These are phyloP conservation scores for Iguana delicatissima DNA, from an alignment of 2,797 vertebrate species.

Conservation along the genomic window DNA sequence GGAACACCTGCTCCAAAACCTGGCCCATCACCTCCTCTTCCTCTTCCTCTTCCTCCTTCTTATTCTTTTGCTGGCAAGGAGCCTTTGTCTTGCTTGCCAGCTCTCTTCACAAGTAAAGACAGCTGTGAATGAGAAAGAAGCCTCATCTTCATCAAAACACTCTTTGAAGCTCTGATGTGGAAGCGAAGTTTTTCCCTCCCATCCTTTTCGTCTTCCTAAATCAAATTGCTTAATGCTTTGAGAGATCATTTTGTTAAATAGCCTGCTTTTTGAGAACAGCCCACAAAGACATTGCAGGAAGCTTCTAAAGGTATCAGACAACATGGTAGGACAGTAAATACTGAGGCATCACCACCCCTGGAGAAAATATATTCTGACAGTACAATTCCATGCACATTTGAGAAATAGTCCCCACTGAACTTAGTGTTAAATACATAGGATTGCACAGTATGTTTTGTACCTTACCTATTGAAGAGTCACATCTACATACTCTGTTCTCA, in stretches of 20 bases:
- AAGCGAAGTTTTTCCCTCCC: constrained; percentile 46
- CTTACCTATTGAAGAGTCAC: background rate
- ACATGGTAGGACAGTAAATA: constrained; percentile 53
- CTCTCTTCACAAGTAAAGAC: constrained; percentile 53
- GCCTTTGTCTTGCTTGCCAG: constrained; percentile 55
- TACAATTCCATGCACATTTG: background rate
- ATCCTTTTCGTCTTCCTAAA: constrained; percentile 69
- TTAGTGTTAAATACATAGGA: background rate
- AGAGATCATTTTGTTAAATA: constrained; percentile 75
- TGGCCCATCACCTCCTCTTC: constrained; percentile 45
- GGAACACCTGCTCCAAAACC: constrained; percentile 70
- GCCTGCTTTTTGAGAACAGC: constrained; percentile 54
- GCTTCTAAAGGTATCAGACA: constrained; percentile 41
- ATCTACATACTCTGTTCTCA: background rate
- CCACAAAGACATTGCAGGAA: constrained; percentile 60
- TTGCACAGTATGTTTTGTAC: background rate
- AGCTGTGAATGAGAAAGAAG: constrained; percentile 72
- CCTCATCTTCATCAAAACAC: constrained; percentile 74
- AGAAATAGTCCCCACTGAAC: background rate
- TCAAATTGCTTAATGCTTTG: constrained; percentile 73
- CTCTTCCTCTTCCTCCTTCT: constrained; percentile 24
- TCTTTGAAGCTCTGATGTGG: constrained; percentile 73
- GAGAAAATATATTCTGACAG: constrained; percentile 39
- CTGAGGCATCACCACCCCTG: constrained; percentile 47
- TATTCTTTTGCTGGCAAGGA: constrained; percentile 60